These are phyloP conservation scores for Pica pica DNA, from an alignment of 2,113 vertebrate species.

Conservation along the genomic window DNA sequence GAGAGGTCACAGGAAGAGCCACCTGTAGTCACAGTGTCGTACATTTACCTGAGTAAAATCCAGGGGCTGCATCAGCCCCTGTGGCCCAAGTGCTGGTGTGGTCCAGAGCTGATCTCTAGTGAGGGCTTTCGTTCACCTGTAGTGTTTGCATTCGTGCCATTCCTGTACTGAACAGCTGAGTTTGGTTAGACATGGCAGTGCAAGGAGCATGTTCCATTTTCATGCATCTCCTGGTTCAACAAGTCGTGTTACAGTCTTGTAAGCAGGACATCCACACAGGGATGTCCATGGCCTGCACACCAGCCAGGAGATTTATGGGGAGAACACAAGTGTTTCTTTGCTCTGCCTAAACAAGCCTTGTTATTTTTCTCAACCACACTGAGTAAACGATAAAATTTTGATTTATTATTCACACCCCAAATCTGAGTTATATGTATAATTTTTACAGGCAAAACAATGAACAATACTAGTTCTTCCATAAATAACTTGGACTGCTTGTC, in stretches of 20 bases:
- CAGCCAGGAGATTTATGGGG: neutral
- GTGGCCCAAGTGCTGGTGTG: neutral
- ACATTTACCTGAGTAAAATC: neutral
- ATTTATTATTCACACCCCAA: neutral
- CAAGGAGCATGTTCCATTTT: neutral
- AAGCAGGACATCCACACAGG: neutral
- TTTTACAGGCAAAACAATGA: conserved; percentile 5
- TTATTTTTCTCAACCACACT: neutral
- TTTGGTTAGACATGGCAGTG: neutral
- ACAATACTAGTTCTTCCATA: neutral
- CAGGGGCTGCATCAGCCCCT: neutral
- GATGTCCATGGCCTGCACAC: fast-evolving
- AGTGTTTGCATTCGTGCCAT: neutral
- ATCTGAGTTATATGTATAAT: neutral
- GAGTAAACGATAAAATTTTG: neutral
- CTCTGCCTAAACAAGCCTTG: neutral
- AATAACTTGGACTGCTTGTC: neutral
- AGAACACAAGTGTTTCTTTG: neutral
- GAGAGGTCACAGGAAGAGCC: neutral
- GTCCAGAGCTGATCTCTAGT: neutral
- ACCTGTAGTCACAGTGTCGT: neutral
- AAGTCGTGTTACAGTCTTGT: neutral
- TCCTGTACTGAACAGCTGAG: neutral
- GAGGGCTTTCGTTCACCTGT: neutral
- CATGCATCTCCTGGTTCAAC: neutral